Base-by-base conservation (phyloP, 2,888 invertebrate species). In the Drosophila testacea region DNA sequence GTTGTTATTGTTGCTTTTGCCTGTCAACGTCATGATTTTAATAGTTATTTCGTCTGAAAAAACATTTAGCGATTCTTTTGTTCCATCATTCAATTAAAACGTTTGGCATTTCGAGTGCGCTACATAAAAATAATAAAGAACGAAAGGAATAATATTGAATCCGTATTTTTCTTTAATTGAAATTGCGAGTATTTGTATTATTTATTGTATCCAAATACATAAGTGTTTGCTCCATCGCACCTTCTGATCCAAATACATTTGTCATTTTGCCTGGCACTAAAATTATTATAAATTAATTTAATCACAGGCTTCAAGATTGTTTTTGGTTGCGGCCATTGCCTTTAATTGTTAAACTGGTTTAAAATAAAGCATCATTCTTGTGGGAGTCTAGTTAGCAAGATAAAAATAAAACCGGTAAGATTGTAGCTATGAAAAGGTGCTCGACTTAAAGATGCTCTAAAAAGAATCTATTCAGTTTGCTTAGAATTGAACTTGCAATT, bases 1-100 rank as follows among this genome's bases (percentile, higher is more conserved):
- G 48, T 44, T 39, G 22, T 5, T 57, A n/a, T 39, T 46, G 41
- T 56, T 62, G 50, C 59, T 69, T 67, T 61, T 51, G 54, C 64
- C 65, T 66, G 70, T 69, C 77, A 81, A 77, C 83, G 81, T 76
- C 77, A 82, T 65, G 66, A 82, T 50, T 74, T 77, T 71, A 68
- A 75, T 77, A 64, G 75, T 64, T 48, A 46, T 46, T 65, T 65
- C 36, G 52, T 27, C 47, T 57, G 56, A 57, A 41, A 61, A 44
- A 52, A 57, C 39, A n/a, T 51, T 72, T 51, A 56, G 44, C 50
- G 42, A 64, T 41, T 72, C 47, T 54, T 55, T 61, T 50, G 56
- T 55, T 52, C 41, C 52, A 63, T 48, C 66, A 61, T 65, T 60
- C 55, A 73, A 67, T 51, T 59, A 69, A 64, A 63, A 42, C 47